Evolutionary conservation across 1,140 invertebrate genomes (phyloP), one percentile per base, ranked within the genome.

Genomic region (Formica exsecta): DNA sequence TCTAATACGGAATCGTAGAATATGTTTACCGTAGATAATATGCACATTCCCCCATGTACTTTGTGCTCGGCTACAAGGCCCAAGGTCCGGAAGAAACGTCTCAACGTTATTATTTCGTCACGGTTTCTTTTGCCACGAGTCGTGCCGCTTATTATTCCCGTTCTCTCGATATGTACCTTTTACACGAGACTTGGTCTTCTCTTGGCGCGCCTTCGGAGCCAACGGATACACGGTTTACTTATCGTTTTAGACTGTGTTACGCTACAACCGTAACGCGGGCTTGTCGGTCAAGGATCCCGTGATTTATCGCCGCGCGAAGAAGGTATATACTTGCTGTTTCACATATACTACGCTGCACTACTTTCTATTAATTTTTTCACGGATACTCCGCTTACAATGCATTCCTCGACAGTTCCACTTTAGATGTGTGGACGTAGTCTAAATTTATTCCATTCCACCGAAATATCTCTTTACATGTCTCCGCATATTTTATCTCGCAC

Each of bases 141-240:
- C 13, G 44, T 16, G 13, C 44, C 3, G 16, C 16, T 51, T 51
- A 51, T 38, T 38, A n/a, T 68, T 25, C 61, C 38, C 86, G n/a
- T n/a, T 64, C 77, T 48, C n/a, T 19, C 87, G 85, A 87, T 88
- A 71, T 59, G 59, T 81, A 87, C 87, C 87, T 88, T 88, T 76
- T 51, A 51, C 16, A 71, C 41, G 68, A 25, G 25, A 29, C 41
- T 54, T 29, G 29, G 41, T 22, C 25, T 11, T 29, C 61, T 13
- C 61, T 25, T 29, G 61, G 11, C 74, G 57, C 54, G n/a, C 71
- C 44, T 25, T 44, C 65, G 51, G 25, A 19, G 6, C 51, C 75
- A 38, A 7, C 36, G 38, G 65, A 71, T 4, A 32, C 32, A 32
- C 44, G 22, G 68, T 83, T 83, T 74, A 59, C 54, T 83, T 38